phyloP scores from a whole-genome alignment of 1,140 invertebrate genomes.

The Lutraria rhynchaena region DNA sequence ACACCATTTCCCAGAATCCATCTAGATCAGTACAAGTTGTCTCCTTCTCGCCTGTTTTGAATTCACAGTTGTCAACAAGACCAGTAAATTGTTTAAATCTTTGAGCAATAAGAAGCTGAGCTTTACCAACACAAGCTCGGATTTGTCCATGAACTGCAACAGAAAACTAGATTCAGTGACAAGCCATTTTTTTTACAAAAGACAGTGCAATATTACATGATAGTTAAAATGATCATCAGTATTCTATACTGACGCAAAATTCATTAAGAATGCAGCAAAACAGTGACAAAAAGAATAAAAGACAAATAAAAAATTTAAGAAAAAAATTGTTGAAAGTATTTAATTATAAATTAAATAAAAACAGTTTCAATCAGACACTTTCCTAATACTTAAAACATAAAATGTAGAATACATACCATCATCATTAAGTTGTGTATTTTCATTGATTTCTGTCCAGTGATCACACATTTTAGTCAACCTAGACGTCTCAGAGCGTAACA shows the following conservation, averaged over 20 bases:
- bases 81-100: constrained; percentile 87
- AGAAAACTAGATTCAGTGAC: too few relatives aligned
- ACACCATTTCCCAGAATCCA: constrained; percentile 91
- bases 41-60: constrained; percentile 84
- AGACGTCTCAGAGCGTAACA: constrained; percentile 68
- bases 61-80: constrained; percentile 87
- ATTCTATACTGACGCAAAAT: too few relatives aligned
- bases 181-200: too few relatives aligned
- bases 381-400: too few relatives aligned
- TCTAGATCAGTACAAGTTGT: constrained; percentile 87
- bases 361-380: too few relatives aligned
- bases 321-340: too few relatives aligned
- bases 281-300: too few relatives aligned
- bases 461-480: constrained; percentile 66
- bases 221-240: too few relatives aligned
- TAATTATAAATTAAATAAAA: too few relatives aligned
- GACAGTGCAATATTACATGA: too few relatives aligned
- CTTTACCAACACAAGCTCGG: constrained; percentile 87
- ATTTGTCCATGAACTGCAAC: constrained; percentile 84
- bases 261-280: too few relatives aligned
- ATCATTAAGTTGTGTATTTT: constrained; percentile 64
- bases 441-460: constrained; percentile 68
- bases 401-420: constrained; percentile 77
- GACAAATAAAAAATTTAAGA: too few relatives aligned
- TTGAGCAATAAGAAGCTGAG: constrained; percentile 86